Evolutionary conservation across 1,140 invertebrate genomes (phyloP).

Genomic region (Heliconius melpomene): DNA sequence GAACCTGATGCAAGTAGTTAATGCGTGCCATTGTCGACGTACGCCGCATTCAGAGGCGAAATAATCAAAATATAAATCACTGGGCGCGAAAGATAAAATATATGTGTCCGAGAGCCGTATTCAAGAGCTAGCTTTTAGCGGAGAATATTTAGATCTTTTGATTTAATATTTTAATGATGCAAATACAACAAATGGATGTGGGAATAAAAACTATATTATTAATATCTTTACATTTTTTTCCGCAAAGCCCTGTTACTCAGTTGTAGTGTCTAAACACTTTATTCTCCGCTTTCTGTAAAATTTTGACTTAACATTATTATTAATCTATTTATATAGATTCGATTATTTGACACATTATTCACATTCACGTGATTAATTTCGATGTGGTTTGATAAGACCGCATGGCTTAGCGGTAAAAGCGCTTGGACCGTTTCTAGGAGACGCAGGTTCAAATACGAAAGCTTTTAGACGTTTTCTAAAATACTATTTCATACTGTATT

Average conservation of each 20-base stretch:
- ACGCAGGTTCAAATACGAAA: too few species aligned
- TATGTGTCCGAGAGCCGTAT: not conserved
- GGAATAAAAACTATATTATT: not conserved
- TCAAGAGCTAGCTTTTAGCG: not conserved
- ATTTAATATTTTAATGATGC: not conserved
- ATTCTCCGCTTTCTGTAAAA: too few species aligned
- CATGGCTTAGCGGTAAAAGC: not conserved
- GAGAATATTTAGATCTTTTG: not conserved
- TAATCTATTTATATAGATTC: too few species aligned
- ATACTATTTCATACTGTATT: not conserved
- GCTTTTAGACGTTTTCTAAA: too few species aligned
- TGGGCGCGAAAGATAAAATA: slow-evolving; percentile 11
- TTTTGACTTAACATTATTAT: too few species aligned
- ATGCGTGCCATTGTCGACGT: slow-evolving; percentile 50
- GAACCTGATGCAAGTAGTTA: slow-evolving; percentile 58
- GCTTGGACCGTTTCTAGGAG: too few species aligned
- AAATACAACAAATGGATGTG: too few species aligned
- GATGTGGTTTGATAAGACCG: not conserved
- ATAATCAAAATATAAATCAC: slow-evolving; percentile 69
- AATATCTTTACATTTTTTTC: too few species aligned
- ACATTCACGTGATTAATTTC: too few species aligned
- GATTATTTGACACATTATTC: too few species aligned
- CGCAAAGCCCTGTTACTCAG: too few species aligned
- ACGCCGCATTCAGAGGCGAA: slow-evolving; percentile 51
- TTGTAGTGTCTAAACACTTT: too few species aligned